phyloP scores from a whole-genome alignment of 2,888 invertebrate genomes.

The Caenorhabditis wallacei region DNA sequence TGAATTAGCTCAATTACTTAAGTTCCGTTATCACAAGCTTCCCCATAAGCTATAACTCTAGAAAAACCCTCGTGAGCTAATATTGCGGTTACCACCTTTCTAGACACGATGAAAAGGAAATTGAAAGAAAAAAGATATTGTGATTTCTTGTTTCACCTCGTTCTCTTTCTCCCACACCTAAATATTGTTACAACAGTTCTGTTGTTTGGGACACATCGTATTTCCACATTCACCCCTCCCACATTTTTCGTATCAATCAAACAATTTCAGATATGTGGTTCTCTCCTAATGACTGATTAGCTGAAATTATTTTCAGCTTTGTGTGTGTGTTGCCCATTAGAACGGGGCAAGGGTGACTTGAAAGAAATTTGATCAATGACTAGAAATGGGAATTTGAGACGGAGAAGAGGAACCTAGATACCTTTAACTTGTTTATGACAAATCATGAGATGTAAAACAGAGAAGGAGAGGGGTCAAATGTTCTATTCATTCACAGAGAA shows the following conservation, averaged over 20 bases:
- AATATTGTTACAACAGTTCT: slow-evolving; percentile 19
- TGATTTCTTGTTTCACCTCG: neutral
- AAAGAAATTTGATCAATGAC: slow-evolving; percentile 3
- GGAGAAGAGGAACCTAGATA: neutral
- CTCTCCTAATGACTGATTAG: neutral
- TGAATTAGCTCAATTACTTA: too few species aligned
- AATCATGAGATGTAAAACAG: neutral
- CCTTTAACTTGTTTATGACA: slow-evolving; percentile 4
- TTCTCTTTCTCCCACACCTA: neutral
- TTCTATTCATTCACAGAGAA: too few species aligned
- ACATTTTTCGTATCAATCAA: neutral
- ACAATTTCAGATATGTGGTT: neutral
- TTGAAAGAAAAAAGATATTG: slow-evolving; percentile 1
- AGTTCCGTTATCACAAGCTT: neutral
- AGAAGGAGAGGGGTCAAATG: too few species aligned
- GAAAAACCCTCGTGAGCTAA: neutral
- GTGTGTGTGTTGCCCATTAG: neutral
- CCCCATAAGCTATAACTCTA: neutral
- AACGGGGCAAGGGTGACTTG: neutral
- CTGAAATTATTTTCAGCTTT: neutral
- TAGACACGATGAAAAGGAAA: neutral
- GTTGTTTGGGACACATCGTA: neutral
- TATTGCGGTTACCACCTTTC: neutral
- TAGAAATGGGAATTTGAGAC: slow-evolving; percentile 1
- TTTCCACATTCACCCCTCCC: neutral